A percentile compares a stretch with the other conserved stretches of the same genome.
These are phyloP conservation scores for Avahi laniger DNA, from an alignment of 2,797 vertebrate genomes.

Conservation along the genomic window DNA sequence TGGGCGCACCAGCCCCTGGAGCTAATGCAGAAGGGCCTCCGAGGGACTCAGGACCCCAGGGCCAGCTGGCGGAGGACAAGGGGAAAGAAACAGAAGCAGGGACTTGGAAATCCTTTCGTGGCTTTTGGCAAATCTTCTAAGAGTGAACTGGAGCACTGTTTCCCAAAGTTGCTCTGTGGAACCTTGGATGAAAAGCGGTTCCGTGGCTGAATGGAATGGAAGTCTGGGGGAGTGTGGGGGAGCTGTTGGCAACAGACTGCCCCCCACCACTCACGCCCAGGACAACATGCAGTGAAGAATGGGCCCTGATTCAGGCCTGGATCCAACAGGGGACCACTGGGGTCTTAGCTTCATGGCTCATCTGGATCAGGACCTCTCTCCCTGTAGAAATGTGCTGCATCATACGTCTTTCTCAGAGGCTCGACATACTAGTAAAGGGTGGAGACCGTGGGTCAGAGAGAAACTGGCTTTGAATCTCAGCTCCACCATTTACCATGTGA, in stretches of 20 bases:
- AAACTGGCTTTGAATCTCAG: background rate
- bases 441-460: background rate
- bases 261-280: accelerated
- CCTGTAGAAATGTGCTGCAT: background rate
- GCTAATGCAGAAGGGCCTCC: background rate
- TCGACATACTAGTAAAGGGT: background rate
- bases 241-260: background rate
- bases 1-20: background rate
- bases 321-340: background rate
- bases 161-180: background rate
- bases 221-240: background rate
- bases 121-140: background rate
- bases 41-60: background rate
- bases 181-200: background rate
- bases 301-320: background rate
- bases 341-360: background rate
- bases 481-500: background rate
- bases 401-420: background rate
- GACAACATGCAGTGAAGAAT: background rate
- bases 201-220: background rate
- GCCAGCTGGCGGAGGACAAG: background rate
- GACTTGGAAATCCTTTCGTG: background rate
- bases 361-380: background rate
- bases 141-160: background rate
- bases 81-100: background rate